Evolutionary conservation across 2,888 invertebrate species (phyloP), one percentile per base, ranked within the genome.

Genomic region (Aromia moschata): DNA sequence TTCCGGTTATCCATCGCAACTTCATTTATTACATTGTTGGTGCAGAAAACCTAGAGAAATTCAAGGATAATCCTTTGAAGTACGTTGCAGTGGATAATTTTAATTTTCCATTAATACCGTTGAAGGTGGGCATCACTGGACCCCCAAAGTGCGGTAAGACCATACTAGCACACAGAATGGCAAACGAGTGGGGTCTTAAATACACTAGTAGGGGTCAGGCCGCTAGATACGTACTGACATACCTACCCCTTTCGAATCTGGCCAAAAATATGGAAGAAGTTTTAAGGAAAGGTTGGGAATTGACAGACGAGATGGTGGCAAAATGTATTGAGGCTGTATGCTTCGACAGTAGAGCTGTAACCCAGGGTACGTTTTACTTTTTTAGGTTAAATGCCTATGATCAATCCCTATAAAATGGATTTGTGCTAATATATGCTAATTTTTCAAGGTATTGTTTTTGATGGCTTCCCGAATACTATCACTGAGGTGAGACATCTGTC

Each of bases 81-180:
- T 89, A 86, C 69, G 74, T 85, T 4, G 71, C 73, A 56, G 77
- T 83, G 17, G 79, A 79, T 44, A 80, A 84, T 10, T 72, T 78
- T 20, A 70, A 75, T 9, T 84, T 82, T 68, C 81, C 83, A n/a
- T 72, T 83, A 57, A 79, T 84, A 64, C 85, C 86, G 1, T 76
- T 86, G 9, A 82, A 82, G 65, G 76, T 89, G 41, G 81, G 84
- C 17, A 74, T 89, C 16, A 84, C 86, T 45, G 89, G 89, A 3
- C 83, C 87, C 14, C 86, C 88, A 1, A 87, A 86, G 73, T 85
- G 84, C 20, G 89, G 89, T 0, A 87, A 86, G 79, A 85, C 86
- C 47, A 79, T 80, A 2, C 72, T 89, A 33, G 83, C 86, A 2
- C 77, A 81, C 44, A 83, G 86, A 68, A 80, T 88, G 18, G 80